phyloP scores from a whole-genome alignment of 2,888 invertebrate genomes.

The Thymelicus sylvestris region DNA sequence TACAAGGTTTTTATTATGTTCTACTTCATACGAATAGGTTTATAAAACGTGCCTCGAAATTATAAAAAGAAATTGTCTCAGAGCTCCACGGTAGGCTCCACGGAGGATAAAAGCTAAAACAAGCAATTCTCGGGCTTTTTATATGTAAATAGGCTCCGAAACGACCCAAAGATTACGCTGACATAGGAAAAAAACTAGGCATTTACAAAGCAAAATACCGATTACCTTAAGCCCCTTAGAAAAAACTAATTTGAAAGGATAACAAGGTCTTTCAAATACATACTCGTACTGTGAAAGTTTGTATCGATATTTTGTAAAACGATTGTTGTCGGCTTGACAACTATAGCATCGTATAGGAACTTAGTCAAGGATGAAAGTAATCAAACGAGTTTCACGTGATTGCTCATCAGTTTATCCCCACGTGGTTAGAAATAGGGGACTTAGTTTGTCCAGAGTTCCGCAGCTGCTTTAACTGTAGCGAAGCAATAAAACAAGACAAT shows the following conservation, averaged over 20 bases:
- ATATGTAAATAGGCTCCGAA: slow-evolving; percentile 31
- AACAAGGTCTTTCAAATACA: slow-evolving; percentile 15
- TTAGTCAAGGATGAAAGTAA: too few relatives aligned
- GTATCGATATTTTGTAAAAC: background rate
- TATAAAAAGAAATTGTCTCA: slow-evolving; percentile 22
- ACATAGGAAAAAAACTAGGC: slow-evolving; percentile 28
- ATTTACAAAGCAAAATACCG: slow-evolving; percentile 23
- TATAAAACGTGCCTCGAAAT: slow-evolving; percentile 13
- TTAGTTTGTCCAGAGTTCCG: too few relatives aligned
- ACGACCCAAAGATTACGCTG: slow-evolving; percentile 35
- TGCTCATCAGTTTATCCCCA: too few relatives aligned
- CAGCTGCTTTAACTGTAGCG: background rate
- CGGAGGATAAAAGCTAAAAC: slow-evolving; percentile 27
- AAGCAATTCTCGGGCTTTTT: slow-evolving; percentile 34
- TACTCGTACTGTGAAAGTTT: too few relatives aligned
- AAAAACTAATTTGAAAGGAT: slow-evolving; percentile 28
- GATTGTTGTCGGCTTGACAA: background rate
- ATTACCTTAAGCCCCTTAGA: slow-evolving; percentile 23
- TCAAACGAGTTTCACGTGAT: too few relatives aligned
- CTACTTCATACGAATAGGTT: background rate
- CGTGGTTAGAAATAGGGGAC: too few relatives aligned
- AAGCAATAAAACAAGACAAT: background rate
- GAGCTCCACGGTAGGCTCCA: slow-evolving; percentile 22
- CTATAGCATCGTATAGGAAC: too few relatives aligned
- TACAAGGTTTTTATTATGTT: background rate